Conservation (phyloP, 1,140 invertebrate genomes). For the Drosophila pandora region DNA sequence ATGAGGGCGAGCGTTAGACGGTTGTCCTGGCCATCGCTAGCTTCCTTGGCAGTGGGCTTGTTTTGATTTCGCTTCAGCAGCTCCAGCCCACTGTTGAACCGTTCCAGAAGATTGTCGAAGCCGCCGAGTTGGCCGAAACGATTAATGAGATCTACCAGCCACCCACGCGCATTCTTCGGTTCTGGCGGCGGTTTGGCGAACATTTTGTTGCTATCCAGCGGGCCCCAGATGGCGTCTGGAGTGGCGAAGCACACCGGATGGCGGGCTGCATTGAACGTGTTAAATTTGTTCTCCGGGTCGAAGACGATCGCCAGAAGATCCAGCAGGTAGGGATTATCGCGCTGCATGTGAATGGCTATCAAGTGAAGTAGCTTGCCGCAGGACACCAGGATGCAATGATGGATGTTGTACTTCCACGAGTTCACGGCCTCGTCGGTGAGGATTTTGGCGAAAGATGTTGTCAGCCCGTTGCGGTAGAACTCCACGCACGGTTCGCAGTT, state of each 20-base stretch:
- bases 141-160: conserved; percentile 98
- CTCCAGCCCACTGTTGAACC: conserved; percentile 88
- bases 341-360: conserved; percentile 94
- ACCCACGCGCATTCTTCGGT: conserved; percentile 91
- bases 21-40: conserved; percentile 68
- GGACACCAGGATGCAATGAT: conserved; percentile 97
- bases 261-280: conserved; percentile 94
- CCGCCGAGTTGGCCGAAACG: conserved; percentile 95
- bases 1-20: conserved; percentile 91
- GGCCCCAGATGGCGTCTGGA: conserved; percentile 84
- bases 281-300: conserved; percentile 97
- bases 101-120: conserved; percentile 93
- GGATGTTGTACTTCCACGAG: conserved; percentile 98
- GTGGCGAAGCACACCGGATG: conserved; percentile 90
- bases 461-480: conserved; percentile 97
- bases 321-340: conserved; percentile 97
- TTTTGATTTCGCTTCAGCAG: conserved; percentile 83
- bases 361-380: conserved; percentile 96
- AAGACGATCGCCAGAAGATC: conserved; percentile 97
- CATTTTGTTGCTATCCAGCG: conserved; percentile 84
- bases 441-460: conserved; percentile 98
- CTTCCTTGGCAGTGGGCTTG: conserved; percentile 53
- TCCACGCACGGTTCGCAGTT: conserved; percentile 96
- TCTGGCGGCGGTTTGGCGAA: conserved; percentile 92
- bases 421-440: conserved; percentile 99